A percentile compares a stretch with the other conserved stretches of the same genome.
Conservation (phyloP, 2,888 invertebrate species). For the Athrips mouffetella region DNA sequence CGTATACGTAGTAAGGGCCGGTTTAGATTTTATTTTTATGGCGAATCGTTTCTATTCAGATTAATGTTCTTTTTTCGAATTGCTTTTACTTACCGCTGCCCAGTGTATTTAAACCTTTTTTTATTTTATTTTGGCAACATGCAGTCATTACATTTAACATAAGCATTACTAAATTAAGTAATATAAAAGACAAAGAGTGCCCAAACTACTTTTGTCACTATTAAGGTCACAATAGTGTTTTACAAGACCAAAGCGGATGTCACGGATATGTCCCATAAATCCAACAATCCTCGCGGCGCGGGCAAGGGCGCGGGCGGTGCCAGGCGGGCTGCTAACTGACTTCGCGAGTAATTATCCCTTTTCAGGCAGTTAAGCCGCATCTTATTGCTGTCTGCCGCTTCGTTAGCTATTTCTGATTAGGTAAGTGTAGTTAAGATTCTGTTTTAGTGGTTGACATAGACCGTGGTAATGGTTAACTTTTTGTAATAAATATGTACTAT, state of each 20-base stretch:
- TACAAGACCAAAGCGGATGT: slow-evolving; percentile 27
- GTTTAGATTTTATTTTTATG: no score
- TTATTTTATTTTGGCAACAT: no score
- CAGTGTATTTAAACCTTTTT: no score
- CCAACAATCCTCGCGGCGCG: not conserved
- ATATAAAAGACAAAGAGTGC: no score
- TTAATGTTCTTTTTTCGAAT: no score
- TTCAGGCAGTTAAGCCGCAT: slow-evolving; percentile 20
- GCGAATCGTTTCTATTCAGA: no score
- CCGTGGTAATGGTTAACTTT: no score
- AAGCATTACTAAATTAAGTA: no score
- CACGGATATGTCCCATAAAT: slow-evolving; percentile 40
- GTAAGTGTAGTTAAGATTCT: not conserved
- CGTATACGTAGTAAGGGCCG: no score
- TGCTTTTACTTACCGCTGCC: no score
- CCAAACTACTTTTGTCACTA: not conserved
- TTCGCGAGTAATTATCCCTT: slow-evolving; percentile 20
- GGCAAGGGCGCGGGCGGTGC: slow-evolving; percentile 1
- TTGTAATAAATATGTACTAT: no score
- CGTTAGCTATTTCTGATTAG: slow-evolving; percentile 14
- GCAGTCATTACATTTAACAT: no score
- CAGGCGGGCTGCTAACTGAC: slow-evolving; percentile 13
- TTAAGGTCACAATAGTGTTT: not conserved
- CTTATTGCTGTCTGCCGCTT: slow-evolving; percentile 16
- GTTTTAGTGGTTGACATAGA: not conserved